Evolutionary conservation across 2,113 vertebrate species (phyloP), one percentile per base, ranked within the genome.

Genomic region (Coregonus clupeaformis): DNA sequence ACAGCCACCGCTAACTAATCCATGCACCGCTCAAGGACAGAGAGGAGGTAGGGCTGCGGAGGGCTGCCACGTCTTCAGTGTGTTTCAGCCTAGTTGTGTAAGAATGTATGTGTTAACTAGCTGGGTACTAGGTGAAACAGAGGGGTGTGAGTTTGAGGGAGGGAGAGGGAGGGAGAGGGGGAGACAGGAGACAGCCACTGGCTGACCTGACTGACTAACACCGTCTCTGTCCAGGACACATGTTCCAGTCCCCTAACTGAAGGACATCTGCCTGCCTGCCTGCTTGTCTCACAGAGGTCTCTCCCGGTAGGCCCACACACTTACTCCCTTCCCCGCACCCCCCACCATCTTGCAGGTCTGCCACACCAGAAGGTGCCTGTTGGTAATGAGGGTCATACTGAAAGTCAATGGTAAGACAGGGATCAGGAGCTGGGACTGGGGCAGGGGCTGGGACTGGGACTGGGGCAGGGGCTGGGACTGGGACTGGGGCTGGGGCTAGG

Each of bases 351-450:
- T 32, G 30, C 65, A 25, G 7, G 16, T 47, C 62, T 22, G 81
- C 73, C 82, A 73, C 78, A 32, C 83, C 82, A 86, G 88, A 87
- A 88, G 80, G 86, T 85, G 80, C 77, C 30, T 16, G 32, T 80
- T 72, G 80, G 72, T 88, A 88, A 89, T 89, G 80, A 90, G 80
- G 86, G 89, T 92, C 82, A 89, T 76, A 78, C 77, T 91, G 83
- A 90, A 92, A 88, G 89, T 92, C 89, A 88, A 80, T 75, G 85
- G 76, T 77, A 64, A 57, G 68, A 73, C 60, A 74, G 75, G 66
- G 78, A 81, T 64, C 75, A 11, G 73, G 72, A 36, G 24, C 27
- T 27, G 27, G 27, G 36, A 42, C 65, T 32, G 49, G 49, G 14
- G n/a, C n/a, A n/a, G n/a, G n/a, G n/a, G n/a, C n/a, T n/a, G n/a